phyloP scores from a whole-genome alignment of 2,797 vertebrate species.

The Mus spretus region DNA sequence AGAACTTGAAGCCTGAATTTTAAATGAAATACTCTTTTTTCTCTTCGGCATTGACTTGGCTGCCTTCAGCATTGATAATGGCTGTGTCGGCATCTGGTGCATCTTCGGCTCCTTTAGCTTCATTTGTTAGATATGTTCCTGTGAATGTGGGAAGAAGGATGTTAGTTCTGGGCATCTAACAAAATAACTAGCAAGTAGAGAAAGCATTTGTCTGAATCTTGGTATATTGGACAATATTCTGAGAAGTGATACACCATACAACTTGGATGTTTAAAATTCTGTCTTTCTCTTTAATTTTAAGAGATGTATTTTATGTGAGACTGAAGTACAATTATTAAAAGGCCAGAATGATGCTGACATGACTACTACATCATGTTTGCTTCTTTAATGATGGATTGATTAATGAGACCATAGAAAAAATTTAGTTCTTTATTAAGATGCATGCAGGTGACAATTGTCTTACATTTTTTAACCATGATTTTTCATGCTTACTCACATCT shows the following conservation, averaged over 20 bases:
- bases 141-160: conserved; percentile 81
- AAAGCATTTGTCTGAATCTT: background rate
- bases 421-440: conserved; percentile 39
- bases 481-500: conserved; percentile 53
- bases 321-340: background rate
- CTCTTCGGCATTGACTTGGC: conserved; percentile 99
- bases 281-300: background rate
- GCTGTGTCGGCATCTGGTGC: conserved; percentile 99
- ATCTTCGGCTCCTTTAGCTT: conserved; percentile 99
- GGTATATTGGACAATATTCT: background rate
- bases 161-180: conserved; percentile 68
- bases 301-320: background rate
- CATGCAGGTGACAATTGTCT: background rate
- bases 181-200: conserved; percentile 14
- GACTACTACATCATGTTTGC: conserved; percentile 11
- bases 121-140: conserved; percentile 99
- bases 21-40: conserved; percentile 99
- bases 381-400: conserved; percentile 19
- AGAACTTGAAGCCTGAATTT: conserved; percentile 92
- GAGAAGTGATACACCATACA: background rate
- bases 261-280: background rate
- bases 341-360: background rate
- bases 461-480: background rate
- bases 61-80: conserved; percentile 99
- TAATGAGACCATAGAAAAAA: background rate